Evolutionary conservation across 1,140 invertebrate genomes (phyloP).

Genomic region (Brachionus asplanchnoidis): DNA sequence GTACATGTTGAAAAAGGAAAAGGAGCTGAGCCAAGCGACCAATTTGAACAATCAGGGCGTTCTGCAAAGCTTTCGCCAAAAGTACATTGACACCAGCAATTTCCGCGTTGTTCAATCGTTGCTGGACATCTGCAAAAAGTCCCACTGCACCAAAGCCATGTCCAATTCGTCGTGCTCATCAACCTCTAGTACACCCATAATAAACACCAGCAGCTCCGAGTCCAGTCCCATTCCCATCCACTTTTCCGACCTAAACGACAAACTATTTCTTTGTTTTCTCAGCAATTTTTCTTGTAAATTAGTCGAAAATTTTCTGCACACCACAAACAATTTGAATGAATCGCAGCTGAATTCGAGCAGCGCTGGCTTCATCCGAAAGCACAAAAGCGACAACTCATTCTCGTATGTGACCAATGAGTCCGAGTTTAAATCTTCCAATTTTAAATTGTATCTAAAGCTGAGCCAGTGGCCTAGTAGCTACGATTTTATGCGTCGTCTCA

Average conservation of each 20-base stretch:
- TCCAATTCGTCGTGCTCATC: constrained; percentile 2
- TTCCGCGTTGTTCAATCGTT: not conserved
- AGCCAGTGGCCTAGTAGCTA: not conserved
- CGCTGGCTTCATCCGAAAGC: constrained; percentile 25
- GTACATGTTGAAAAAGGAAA: constrained; percentile 1
- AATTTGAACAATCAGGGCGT: constrained; percentile 21
- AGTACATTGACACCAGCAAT: not conserved
- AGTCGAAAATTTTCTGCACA: constrained; percentile 1
- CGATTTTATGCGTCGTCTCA: not conserved
- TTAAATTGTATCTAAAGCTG: not conserved
- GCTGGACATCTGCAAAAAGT: not conserved
- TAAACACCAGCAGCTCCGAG: not conserved
- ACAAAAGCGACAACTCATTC: constrained; percentile 12
- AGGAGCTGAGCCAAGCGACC: not conserved
- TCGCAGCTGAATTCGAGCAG: not conserved
- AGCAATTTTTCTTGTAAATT: constrained; percentile 37
- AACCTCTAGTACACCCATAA: not conserved
- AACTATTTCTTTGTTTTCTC: constrained; percentile 13
- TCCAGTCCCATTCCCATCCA: not conserved
- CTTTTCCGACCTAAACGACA: constrained; percentile 1
- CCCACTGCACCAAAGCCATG: not conserved
- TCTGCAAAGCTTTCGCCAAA: not conserved
- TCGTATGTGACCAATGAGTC: not conserved
- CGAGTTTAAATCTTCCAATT: not conserved
- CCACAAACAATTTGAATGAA: not conserved